These are phyloP conservation scores for Lycorma delicatula DNA, from an alignment of 1,140 invertebrate species.

Conservation along the genomic window DNA sequence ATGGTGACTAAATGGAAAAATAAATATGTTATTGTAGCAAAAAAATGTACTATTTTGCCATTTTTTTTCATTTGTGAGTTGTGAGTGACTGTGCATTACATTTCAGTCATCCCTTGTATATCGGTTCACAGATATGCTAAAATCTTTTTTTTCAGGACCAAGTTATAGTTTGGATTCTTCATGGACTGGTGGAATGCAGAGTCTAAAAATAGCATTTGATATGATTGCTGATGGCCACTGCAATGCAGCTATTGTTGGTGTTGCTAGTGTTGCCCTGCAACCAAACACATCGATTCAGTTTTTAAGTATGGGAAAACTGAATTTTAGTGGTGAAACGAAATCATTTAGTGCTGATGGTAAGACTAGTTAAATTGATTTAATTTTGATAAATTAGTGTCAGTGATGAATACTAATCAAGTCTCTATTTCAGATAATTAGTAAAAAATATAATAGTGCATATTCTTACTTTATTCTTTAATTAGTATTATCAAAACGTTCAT, in stretches of 20 bases:
- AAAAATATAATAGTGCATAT: no score
- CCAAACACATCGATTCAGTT: conserved; percentile 54
- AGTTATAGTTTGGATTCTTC: conserved; percentile 62
- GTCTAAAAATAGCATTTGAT: conserved; percentile 51
- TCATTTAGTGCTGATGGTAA: conserved; percentile 60
- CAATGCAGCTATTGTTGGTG: conserved; percentile 61
- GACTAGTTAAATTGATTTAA: conserved; percentile 13
- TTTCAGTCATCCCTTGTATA: no score
- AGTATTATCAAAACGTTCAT: no score
- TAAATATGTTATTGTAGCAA: no score
- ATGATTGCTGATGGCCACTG: conserved; percentile 53
- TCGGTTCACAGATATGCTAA: no score
- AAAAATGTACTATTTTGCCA: no score
- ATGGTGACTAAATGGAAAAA: no score
- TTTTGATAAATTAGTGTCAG: conserved; percentile 5
- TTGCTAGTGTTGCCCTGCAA: conserved; percentile 51
- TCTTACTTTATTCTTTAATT: no score
- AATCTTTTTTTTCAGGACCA: conserved; percentile 47
- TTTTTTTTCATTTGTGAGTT: no score
- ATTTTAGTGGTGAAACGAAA: conserved; percentile 55
- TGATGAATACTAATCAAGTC: no score
- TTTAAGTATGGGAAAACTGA: conserved; percentile 48
- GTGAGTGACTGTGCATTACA: no score
- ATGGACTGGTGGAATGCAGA: conserved; percentile 59
- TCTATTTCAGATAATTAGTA: no score